phyloP scores from a whole-genome alignment of 1,140 invertebrate species.

The Caenorhabditis brenneri region DNA sequence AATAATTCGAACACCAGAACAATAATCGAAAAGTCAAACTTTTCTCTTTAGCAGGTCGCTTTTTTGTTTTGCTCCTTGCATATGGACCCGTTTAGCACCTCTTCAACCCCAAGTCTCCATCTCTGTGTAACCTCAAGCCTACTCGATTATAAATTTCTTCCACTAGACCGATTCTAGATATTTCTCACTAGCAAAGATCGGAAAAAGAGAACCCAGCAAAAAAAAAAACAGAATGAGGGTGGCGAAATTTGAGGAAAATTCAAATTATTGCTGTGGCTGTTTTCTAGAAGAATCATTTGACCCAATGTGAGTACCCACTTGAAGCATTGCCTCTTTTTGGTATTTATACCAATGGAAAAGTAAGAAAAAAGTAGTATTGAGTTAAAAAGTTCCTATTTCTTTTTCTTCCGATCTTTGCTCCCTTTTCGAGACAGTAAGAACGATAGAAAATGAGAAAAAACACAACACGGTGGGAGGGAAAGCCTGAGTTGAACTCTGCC shows the following conservation, averaged over 20 bases:
- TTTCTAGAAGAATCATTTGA: constrained; percentile 18
- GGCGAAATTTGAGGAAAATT: constrained; percentile 21
- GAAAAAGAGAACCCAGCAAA: neutral
- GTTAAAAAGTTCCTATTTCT: constrained; percentile 3
- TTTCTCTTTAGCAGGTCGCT: neutral
- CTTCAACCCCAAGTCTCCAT: constrained; percentile 18
- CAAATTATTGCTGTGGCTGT: neutral
- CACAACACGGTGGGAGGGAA: constrained; percentile 4
- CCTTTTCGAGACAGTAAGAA: neutral
- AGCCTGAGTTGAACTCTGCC: constrained; percentile 29
- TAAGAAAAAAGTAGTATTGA: neutral
- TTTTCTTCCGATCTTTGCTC: constrained; percentile 11
- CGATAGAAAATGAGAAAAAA: constrained; percentile 14
- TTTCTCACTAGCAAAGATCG: constrained; percentile 9
- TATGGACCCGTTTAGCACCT: constrained; percentile 41
- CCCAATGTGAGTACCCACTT: constrained; percentile 36
- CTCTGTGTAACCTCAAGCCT: constrained; percentile 11
- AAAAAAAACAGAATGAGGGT: neutral
- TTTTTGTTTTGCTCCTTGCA: constrained; percentile 35
- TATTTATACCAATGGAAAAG: neutral
- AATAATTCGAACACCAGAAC: neutral
- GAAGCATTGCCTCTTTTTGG: neutral
- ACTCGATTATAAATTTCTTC: constrained; percentile 41
- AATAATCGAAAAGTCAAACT: constrained; percentile 31
- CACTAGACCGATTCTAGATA: constrained; percentile 37